Base-by-base conservation (phyloP, 2,888 invertebrate genomes). In the Elmis aenea region DNA sequence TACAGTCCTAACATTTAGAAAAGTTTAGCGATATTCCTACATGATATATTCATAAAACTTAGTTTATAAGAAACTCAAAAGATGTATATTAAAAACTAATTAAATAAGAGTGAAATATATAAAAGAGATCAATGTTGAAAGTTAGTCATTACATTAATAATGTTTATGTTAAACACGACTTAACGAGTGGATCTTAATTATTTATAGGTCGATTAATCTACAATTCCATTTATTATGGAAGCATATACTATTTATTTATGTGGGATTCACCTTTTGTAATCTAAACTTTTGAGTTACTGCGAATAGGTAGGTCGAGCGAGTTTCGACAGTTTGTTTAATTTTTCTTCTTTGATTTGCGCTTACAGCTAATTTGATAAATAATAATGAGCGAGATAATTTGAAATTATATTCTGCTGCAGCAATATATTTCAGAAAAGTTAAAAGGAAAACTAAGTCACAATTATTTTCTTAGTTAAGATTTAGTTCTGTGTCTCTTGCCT, bases 391-490 rank as follows among this genome's bases (percentile, higher is more conserved):
- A n/a, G n/a, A n/a, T n/a, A n/a, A n/a, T n/a, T n/a, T n/a, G n/a
- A n/a, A n/a, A n/a, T n/a, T n/a, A n/a, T n/a, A n/a, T n/a, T n/a
- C n/a, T n/a, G n/a, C n/a, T n/a, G n/a, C n/a, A n/a, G n/a, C n/a
- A n/a, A n/a, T n/a, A n/a, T n/a, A n/a, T n/a, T n/a, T n/a, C n/a
- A 26, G 26, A 32, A 32, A 20, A 14, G 12, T 24, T 11, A 26
- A 32, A 32, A 14, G 10, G 13, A 8, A 23, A 28, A 33, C 26
- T 41, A 46, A 50, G 38, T 47, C 44, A 43, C 50, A 52, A 53
- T 54, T 51, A 54, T 54, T 52, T 52, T 52, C 54, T 52, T 54
- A 51, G 54, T 51, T 51, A 49, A 54, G 54, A 54, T 54, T 54
- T 52, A 52, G 52, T 54, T 52, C 50, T 44, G 46, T 48, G 54